Conservation (phyloP, 1,140 invertebrate genomes). For the Platyscapa corneri region DNA sequence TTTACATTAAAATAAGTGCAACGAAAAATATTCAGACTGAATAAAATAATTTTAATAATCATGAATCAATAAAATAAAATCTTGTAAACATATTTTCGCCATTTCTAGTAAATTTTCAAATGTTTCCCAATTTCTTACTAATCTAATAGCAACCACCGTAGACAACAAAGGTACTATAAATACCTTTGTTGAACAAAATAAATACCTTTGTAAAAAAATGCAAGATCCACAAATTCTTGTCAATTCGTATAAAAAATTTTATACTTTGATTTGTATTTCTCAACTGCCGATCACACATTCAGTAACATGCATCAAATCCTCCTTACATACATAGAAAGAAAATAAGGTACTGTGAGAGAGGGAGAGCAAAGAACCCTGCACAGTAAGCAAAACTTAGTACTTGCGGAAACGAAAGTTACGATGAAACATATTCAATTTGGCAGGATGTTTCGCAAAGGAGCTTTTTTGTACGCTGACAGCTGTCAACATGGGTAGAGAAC, state of each 20-base stretch:
- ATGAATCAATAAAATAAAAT: neutral
- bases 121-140: neutral
- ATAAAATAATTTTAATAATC: too few relatives aligned
- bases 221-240: too few relatives aligned
- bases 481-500: conserved; percentile 13
- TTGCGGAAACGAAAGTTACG: conserved; percentile 44
- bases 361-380: neutral
- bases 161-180: too few relatives aligned
- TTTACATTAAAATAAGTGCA: too few relatives aligned
- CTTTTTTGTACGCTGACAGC: conserved; percentile 27
- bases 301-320: conserved; percentile 6
- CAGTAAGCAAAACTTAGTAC: neutral
- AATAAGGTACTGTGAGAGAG: too few relatives aligned
- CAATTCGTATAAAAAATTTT: neutral
- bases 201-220: too few relatives aligned
- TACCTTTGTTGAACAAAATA: too few relatives aligned
- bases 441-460: conserved; percentile 29
- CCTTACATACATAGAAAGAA: neutral
- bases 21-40: too few relatives aligned
- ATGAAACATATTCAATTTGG: conserved; percentile 47
- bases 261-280: neutral
- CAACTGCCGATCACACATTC: conserved; percentile 11
- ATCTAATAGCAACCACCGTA: too few relatives aligned
- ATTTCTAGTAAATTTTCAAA: conserved; percentile 3
- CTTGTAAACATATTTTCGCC: neutral